Percentiles rank a stretch among this genome's conserved stretches.
Conservation (phyloP, 2,113 vertebrate species). For the Mus spicilegus region DNA sequence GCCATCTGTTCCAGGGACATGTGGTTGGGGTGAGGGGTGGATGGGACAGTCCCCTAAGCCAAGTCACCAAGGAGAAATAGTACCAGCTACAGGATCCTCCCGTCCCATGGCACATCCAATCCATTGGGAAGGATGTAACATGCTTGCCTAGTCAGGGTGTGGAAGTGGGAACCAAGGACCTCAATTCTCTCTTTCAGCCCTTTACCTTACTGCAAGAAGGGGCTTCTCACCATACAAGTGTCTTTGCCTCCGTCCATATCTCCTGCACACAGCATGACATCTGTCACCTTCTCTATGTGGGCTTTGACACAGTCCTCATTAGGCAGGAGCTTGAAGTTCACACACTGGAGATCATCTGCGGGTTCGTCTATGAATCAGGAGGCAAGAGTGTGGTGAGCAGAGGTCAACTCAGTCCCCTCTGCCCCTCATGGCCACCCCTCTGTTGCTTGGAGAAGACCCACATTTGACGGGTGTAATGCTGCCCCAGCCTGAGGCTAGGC, state of each 20-base stretch:
- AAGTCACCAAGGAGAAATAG: neutral
- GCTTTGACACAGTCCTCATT: constrained; percentile 72
- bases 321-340: constrained; percentile 85
- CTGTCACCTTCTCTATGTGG: constrained; percentile 85
- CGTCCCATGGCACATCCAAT: neutral
- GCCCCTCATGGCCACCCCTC: neutral
- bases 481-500: constrained; percentile 65
- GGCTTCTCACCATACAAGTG: constrained; percentile 85
- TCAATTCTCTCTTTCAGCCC: neutral
- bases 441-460: rapidly evolving
- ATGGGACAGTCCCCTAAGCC: neutral
- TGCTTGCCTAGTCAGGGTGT: neutral
- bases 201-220: too few relatives aligned
- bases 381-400: neutral
- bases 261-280: constrained; percentile 90
- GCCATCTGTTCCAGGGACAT: too few relatives aligned
- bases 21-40: neutral
- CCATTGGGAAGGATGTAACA: neutral
- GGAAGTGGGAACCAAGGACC: neutral
- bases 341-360: constrained; percentile 84
- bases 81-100: neutral
- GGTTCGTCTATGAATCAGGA: constrained; percentile 1
- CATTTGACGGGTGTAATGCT: rapidly evolving
- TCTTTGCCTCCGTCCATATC: constrained; percentile 87
- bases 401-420: neutral